Percentiles rank a stretch among this genome's conserved stretches.
These are phyloP conservation scores for Aspiorhynchus laticeps DNA, from an alignment of 2,113 vertebrate species.

Conservation along the genomic window DNA sequence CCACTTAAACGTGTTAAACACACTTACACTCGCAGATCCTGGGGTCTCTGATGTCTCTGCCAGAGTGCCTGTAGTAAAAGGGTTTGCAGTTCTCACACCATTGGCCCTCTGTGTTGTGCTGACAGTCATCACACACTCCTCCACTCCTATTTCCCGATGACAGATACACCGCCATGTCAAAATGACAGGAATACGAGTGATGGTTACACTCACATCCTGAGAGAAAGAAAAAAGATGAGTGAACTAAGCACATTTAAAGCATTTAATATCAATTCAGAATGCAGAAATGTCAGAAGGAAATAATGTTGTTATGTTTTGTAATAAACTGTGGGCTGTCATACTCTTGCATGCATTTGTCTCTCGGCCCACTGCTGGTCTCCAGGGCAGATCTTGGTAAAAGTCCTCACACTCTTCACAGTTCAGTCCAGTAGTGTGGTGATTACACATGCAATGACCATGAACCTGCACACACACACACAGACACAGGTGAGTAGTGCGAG, in stretches of 20 bases:
- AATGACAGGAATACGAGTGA: slow-evolving; percentile 87
- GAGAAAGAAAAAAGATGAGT: background rate
- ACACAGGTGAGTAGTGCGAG: background rate
- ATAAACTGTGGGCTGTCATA: slow-evolving; percentile 62
- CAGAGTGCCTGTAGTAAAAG: slow-evolving; percentile 91
- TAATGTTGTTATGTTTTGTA: too few species aligned
- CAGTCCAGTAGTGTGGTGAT: slow-evolving; percentile 92
- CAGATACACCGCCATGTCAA: slow-evolving; percentile 88
- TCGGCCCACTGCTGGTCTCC: slow-evolving; percentile 91
- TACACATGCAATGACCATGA: slow-evolving; percentile 92
- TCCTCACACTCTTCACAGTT: slow-evolving; percentile 93
- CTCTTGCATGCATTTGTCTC: slow-evolving; percentile 93
- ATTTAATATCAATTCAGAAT: too few species aligned
- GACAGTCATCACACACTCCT: slow-evolving; percentile 90
- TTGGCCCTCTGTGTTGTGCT: slow-evolving; percentile 90
- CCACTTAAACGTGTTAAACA: background rate
- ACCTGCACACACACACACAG: slow-evolving; percentile 75
- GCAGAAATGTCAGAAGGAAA: too few species aligned
- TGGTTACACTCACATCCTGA: slow-evolving; percentile 92
- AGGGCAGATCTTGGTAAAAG: slow-evolving; percentile 91
- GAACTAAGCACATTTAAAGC: too few species aligned
- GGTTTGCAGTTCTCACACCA: slow-evolving; percentile 90
- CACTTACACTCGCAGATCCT: slow-evolving; percentile 87
- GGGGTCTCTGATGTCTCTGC: slow-evolving; percentile 85
- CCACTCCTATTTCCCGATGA: slow-evolving; percentile 86